Base-by-base conservation (phyloP, 35 echinoderm and acorn worm species). In the Patiria miniata region DNA sequence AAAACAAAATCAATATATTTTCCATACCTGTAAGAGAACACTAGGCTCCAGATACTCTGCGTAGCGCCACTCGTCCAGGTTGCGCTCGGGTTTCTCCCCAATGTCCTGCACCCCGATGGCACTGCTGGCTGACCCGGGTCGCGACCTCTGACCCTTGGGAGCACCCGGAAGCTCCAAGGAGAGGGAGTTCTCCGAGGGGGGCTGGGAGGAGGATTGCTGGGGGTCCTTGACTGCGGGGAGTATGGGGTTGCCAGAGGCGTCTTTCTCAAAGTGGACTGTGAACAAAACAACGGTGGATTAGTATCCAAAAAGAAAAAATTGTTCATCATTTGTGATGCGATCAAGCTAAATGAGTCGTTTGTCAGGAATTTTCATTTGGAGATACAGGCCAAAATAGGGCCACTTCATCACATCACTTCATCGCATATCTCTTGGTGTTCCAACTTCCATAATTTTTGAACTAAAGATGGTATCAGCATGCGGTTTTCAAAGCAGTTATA, bases 231-330 rank as follows among this genome's bases (percentile, higher is more conserved):
- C 83, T 18, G 44, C 51, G 9, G 86, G 89, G 0, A 89, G 34
- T 22, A 94, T 86, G 28, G 89, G 93, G 39, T 95, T 77, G 21
- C 82, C 89, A 69, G 79, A 78, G 2, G 86, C 77, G 61, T 94
- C 93, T 40, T 99, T 94, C 52, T 99, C 90, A 95, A 99, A 99
- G 52, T 99, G 96, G 60, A 99, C 96, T 98, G 80, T 40, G 50
- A 26, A 52, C 34, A 2, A 73, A 87, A 86, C 50, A 37, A 79
- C n/a, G n/a, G n/a, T n/a, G n/a, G n/a, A n/a, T n/a, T n/a, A n/a
- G n/a, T n/a, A n/a, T n/a, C n/a, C n/a, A n/a, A n/a, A n/a, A n/a
- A n/a, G n/a, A n/a, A n/a, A n/a, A n/a, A n/a, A n/a, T n/a, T n/a
- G n/a, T n/a, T n/a, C n/a, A n/a, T n/a, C n/a, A n/a, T n/a, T n/a